phyloP scores from a whole-genome alignment of 2,113 vertebrate genomes.

The human region GRCh38 chr6:4317001-4317500 shows the following conservation, averaged over 20 bases:
- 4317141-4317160: background rate
- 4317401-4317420: background rate
- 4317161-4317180: background rate
- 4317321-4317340: too few species aligned
- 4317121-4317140: background rate
- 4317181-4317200: background rate
- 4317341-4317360: background rate
- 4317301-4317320: background rate
- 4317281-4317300: background rate
- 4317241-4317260: background rate
- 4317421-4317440: background rate
- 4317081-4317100: rapidly evolving
- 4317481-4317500: background rate
- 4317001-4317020: background rate
- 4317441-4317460: background rate
- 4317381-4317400: background rate
- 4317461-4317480: background rate
- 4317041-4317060: background rate
- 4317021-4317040: background rate
- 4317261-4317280: background rate
- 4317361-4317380: background rate
- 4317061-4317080: background rate
- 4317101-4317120: background rate
- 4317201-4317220: background rate
- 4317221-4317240: background rate